Percentiles rank a stretch among this genome's conserved stretches.
Conservation (phyloP, 2,888 invertebrate species). For the Odiellus spinosus region DNA sequence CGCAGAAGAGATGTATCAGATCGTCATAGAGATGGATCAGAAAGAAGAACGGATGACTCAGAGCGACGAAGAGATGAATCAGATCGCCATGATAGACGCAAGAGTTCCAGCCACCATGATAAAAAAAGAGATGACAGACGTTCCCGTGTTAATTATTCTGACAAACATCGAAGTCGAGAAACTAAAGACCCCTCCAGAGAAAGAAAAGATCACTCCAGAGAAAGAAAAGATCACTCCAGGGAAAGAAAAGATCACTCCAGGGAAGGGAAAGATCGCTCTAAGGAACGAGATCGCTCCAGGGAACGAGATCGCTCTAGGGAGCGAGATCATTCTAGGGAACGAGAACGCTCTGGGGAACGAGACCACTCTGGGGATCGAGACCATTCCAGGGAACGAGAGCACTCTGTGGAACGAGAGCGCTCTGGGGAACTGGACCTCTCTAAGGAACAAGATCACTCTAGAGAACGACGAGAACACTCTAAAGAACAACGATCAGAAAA, state of each 20-base stretch:
- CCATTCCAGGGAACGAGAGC: too few species aligned
- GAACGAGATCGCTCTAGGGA: too few species aligned
- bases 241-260: conserved; percentile 9
- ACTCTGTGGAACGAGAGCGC: too few species aligned
- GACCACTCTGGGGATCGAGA: too few species aligned
- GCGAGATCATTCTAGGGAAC: too few species aligned
- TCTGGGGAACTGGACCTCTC: too few species aligned
- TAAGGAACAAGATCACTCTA: not conserved
- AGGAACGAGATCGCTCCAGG: not conserved
- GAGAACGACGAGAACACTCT: not conserved
- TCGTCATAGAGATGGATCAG: conserved; percentile 2
- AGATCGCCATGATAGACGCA: conserved; percentile 6
- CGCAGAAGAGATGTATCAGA: conserved; percentile 9
- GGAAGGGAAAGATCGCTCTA: conserved; percentile 11
- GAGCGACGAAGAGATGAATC: not conserved
- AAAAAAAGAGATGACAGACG: conserved; percentile 10
- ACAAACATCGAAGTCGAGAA: too few species aligned
- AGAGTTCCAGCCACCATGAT: conserved; percentile 8
- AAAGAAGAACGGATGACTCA: conserved; percentile 1
- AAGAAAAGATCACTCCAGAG: not conserved
- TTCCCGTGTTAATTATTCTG: conserved; percentile 5
- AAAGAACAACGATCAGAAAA: not conserved
- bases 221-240: not conserved
- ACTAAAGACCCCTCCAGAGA: not conserved
- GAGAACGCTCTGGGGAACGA: too few species aligned